A percentile compares a stretch with the other conserved stretches of the same genome.
Evolutionary conservation across 2,888 invertebrate species (phyloP).

Genomic region (Cyaniris semiargus): DNA sequence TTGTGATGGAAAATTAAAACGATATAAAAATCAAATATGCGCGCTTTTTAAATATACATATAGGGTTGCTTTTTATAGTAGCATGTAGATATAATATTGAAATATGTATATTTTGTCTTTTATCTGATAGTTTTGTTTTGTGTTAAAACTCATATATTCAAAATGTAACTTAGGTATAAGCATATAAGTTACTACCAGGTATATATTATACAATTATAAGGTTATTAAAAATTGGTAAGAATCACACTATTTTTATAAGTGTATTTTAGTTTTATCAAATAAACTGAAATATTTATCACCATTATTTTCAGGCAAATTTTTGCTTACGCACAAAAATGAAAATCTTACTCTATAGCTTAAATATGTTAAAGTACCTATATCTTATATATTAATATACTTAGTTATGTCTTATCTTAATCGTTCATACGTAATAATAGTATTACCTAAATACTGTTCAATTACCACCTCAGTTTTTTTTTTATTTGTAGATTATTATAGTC

Average conservation of each 20-base stretch:
- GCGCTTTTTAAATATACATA: not conserved
- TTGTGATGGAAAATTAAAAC: not conserved
- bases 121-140: not conserved
- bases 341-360: slow-evolving; percentile 12
- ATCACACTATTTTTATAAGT: slow-evolving; percentile 28
- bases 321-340: slow-evolving; percentile 28
- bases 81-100: not conserved
- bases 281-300: slow-evolving; percentile 18
- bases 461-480: not conserved
- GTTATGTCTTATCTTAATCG: not conserved
- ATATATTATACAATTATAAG: not conserved
- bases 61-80: not conserved
- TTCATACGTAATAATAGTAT: not conserved
- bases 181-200: not conserved
- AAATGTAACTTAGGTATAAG: not conserved
- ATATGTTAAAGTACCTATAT: slow-evolving; percentile 35
- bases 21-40: not conserved
- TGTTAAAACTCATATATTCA: not conserved
- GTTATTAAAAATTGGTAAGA: not conserved
- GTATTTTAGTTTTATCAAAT: slow-evolving; percentile 25
- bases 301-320: slow-evolving; percentile 21
- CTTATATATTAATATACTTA: not conserved
- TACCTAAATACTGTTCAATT: not conserved
- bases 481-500: not conserved
- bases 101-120: not conserved